A percentile compares a stretch with the other conserved stretches of the same genome.
phyloP scores from a whole-genome alignment of 1,140 invertebrate species.

The Venustaconcha ellipsiformis region DNA sequence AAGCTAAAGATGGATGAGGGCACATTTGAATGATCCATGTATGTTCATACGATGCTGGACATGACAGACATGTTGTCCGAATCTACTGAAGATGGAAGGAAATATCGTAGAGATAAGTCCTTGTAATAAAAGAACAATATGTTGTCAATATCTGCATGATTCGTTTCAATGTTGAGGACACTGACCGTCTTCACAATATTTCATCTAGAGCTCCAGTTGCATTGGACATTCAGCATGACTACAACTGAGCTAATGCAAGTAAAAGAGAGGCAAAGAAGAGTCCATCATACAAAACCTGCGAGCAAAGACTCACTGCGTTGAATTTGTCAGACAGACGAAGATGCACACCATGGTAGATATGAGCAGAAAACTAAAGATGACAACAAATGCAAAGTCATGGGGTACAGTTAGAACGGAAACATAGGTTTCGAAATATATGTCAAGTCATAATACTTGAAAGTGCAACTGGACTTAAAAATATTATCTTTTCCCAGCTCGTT shows the following conservation, averaged over 20 bases:
- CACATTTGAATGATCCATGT: slow-evolving; percentile 30
- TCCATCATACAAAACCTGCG: slow-evolving; percentile 30
- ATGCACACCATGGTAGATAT: slow-evolving; percentile 32
- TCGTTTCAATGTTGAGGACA: slow-evolving; percentile 27
- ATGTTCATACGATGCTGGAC: slow-evolving; percentile 14
- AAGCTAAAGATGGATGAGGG: slow-evolving; percentile 31
- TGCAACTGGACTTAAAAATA: not conserved
- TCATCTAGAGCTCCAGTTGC: slow-evolving; percentile 19
- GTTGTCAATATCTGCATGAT: slow-evolving; percentile 30
- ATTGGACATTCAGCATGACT: slow-evolving; percentile 13
- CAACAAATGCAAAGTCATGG: slow-evolving; percentile 1
- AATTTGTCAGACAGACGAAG: slow-evolving; percentile 27
- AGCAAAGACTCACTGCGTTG: slow-evolving; percentile 33
- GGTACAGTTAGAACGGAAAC: slow-evolving; percentile 21
- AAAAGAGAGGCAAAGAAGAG: slow-evolving; percentile 2
- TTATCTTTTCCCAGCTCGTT: slow-evolving; percentile 6
- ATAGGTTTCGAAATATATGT: slow-evolving; percentile 27
- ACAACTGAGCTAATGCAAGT: slow-evolving; percentile 2
- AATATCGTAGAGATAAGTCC: slow-evolving; percentile 31
- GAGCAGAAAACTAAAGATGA: slow-evolving; percentile 21
- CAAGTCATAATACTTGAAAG: slow-evolving; percentile 1
- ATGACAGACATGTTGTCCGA: slow-evolving; percentile 25
- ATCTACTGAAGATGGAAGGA: not conserved
- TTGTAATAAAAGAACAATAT: slow-evolving; percentile 15
- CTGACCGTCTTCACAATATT: slow-evolving; percentile 18